Evolutionary conservation across 1,140 invertebrate genomes (phyloP), one percentile per base, ranked within the genome.

Genomic region (Leptinotarsa undecemlineata): DNA sequence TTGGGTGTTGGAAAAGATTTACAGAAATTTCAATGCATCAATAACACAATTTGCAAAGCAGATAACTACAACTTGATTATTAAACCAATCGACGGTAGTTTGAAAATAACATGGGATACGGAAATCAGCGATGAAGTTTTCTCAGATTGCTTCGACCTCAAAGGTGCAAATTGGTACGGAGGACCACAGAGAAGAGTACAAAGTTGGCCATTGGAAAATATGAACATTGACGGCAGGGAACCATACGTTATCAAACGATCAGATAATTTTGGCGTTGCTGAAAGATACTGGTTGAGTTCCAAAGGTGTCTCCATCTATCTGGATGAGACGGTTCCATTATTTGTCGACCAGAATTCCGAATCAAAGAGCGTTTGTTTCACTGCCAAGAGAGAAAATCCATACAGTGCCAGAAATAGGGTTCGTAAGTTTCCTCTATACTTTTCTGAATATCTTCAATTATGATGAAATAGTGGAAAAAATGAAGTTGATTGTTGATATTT

Each of bases 271-370:
- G 92, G 89, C 11, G 84, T 95, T 1, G 84, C 90, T 0, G 93
- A 95, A 79, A 90, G 91, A 4, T 94, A 94, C 80, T 95, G 93
- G 93, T 82, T 95, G 3, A 92, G 88, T 68, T 91, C 92, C 19
- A 85, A 87, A 68, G 93, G 93, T 3, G 83, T 89, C 60, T 90
- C 89, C 74, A 86, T 93, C 21, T 89, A 86, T 78, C 89, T 92
- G 4, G 87, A 90, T 61, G 86, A 89, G 57, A 87, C 86, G 57
- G 88, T 88, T 1, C 92, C 93, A 0, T 81, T 95, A 0, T 94
- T 93, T 79, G 85, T 94, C 4, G 91, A 92, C 78, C 91, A 93
- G 78, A 93, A 93, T 78, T 79, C 84, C n/a, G 84, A 85, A 13
- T 86, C 89, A 62, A 85, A 87, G 26, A 84, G 84, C 21, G 87